Percentiles rank a stretch among this genome's conserved stretches.
These are phyloP conservation scores for Nothocercus nigrocapillus DNA, from an alignment of 2,113 vertebrate genomes.

Conservation along the genomic window DNA sequence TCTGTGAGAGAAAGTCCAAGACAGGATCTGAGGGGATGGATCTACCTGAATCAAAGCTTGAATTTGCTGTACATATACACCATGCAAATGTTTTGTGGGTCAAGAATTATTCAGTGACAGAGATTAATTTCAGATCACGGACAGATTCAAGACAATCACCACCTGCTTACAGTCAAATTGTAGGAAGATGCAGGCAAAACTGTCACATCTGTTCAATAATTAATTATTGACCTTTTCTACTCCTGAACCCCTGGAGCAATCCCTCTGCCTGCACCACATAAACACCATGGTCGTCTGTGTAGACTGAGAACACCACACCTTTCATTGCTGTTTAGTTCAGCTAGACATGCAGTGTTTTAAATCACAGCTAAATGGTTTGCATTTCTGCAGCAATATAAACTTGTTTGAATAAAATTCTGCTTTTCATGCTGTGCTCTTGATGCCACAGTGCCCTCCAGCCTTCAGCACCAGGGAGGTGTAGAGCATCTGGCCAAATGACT, in stretches of 20 bases:
- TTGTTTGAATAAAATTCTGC: background rate
- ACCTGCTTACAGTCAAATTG: background rate
- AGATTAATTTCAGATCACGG: slow-evolving; percentile 9
- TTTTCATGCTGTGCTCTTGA: background rate
- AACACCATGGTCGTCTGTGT: slow-evolving; percentile 43
- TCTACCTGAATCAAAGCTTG: slow-evolving; percentile 35
- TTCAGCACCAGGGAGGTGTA: rapidly evolving
- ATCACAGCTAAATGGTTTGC: rapidly evolving
- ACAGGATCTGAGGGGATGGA: background rate
- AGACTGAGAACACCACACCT: background rate
- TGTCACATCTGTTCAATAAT: slow-evolving; percentile 53
- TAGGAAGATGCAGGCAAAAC: slow-evolving; percentile 41
- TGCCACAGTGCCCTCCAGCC: background rate
- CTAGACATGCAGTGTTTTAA: slow-evolving; percentile 10
- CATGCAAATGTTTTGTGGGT: background rate
- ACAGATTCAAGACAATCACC: slow-evolving; percentile 38
- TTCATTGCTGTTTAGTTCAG: slow-evolving; percentile 43
- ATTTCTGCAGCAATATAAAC: background rate
- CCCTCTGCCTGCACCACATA: background rate
- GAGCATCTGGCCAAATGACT: rapidly evolving
- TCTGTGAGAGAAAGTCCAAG: background rate
- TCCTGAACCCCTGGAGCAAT: background rate
- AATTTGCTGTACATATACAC: background rate
- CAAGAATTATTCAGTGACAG: slow-evolving; percentile 13
- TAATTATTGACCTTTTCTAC: slow-evolving; percentile 42